Evolutionary conservation across 2,113 vertebrate genomes (phyloP).

Genomic region (Empidonax traillii): DNA sequence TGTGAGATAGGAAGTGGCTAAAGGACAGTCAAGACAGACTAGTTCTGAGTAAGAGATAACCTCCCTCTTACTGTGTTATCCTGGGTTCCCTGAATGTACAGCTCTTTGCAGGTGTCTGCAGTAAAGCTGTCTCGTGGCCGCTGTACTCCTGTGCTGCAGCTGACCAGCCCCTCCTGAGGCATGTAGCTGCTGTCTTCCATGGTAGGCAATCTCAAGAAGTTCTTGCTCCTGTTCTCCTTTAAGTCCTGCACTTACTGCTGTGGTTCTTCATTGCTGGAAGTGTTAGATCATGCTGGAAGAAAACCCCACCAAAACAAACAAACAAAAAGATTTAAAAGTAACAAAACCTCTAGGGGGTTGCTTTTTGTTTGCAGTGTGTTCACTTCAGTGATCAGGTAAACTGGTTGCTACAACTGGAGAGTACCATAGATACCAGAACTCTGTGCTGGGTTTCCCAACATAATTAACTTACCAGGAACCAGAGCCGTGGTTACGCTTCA

Average conservation of each 20-base stretch:
- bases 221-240: neutral
- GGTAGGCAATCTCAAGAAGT: neutral
- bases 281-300: neutral
- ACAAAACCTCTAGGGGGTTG: neutral
- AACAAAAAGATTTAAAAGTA: neutral
- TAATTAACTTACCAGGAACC: rapidly evolving
- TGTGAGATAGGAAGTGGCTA: neutral
- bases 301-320: neutral
- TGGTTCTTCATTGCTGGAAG: neutral
- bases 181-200: neutral
- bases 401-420: neutral
- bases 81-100: neutral
- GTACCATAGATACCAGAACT: rapidly evolving
- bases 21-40: neutral
- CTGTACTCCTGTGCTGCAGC: rapidly evolving
- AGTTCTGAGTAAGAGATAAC: neutral
- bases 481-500: neutral
- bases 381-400: neutral
- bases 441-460: neutral
- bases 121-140: neutral
- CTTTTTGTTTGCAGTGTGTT: neutral
- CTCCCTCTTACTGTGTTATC: neutral
- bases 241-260: neutral
- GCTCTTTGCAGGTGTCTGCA: neutral
- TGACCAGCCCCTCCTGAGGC: neutral